Percentiles rank a stretch among this genome's conserved stretches.
phyloP scores from a whole-genome alignment of 2,113 vertebrate species.

The Vulpes lagopus region DNA sequence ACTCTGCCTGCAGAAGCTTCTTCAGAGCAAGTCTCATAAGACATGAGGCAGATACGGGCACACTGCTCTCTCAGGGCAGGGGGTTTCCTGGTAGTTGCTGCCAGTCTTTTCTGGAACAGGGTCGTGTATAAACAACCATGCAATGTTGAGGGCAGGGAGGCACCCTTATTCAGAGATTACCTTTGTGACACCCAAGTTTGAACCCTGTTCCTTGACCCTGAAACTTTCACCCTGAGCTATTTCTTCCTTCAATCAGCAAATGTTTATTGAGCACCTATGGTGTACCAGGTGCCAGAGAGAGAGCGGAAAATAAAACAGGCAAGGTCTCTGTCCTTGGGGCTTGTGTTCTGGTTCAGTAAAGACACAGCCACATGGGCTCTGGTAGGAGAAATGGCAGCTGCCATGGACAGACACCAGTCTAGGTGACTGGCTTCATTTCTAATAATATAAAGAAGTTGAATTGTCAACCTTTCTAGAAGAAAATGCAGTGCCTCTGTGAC shows the following conservation, averaged over 20 bases:
- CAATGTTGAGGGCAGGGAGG: accelerated
- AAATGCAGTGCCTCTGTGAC: not conserved
- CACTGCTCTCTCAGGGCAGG: accelerated
- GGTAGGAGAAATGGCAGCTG: no score
- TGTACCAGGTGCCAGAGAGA: not conserved
- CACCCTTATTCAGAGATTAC: not conserved
- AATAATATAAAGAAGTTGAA: not conserved
- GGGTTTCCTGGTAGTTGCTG: not conserved
- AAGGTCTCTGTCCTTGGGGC: not conserved
- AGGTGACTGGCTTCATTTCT: not conserved
- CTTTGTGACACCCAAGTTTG: not conserved
- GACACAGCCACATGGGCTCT: not conserved
- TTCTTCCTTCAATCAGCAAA: not conserved
- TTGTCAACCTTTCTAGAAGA: not conserved
- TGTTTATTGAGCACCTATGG: not conserved
- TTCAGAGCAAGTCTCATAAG: not conserved
- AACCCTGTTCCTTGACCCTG: not conserved
- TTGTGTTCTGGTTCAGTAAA: not conserved
- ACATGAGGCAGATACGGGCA: not conserved
- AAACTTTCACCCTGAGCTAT: not conserved
- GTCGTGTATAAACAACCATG: not conserved
- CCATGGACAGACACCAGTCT: no score
- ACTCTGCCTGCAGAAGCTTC: not conserved
- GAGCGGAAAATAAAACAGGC: accelerated
- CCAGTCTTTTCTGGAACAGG: not conserved